Evolutionary conservation across 1,140 invertebrate genomes (phyloP).

Genomic region (Zaprionus vittiger): DNA sequence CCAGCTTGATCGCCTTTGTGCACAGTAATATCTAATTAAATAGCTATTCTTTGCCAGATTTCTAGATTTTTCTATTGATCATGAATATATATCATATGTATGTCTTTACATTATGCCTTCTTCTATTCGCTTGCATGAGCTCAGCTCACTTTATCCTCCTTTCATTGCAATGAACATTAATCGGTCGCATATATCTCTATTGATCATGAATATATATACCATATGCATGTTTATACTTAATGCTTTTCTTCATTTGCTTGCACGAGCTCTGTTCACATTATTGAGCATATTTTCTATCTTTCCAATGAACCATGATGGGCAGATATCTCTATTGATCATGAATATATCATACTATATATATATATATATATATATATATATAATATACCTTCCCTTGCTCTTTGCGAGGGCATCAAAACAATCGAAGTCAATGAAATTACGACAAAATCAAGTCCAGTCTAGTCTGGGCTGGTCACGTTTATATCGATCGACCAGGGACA

Average conservation of each 20-base stretch:
- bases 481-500: slow-evolving; percentile 21
- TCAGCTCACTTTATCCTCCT: too few relatives aligned
- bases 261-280: too few relatives aligned
- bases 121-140: too few relatives aligned
- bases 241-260: too few relatives aligned
- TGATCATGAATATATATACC: neutral
- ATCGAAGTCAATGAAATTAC: neutral
- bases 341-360: neutral
- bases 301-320: too few relatives aligned
- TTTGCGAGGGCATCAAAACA: neutral
- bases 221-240: neutral
- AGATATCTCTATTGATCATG: neutral
- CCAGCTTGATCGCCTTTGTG: too few relatives aligned
- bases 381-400: neutral
- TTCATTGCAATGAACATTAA: neutral
- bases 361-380: neutral
- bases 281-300: neutral
- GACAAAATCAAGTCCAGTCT: slow-evolving; percentile 3
- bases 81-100: neutral
- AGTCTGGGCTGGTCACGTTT: slow-evolving; percentile 19
- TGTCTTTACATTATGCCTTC: too few relatives aligned
- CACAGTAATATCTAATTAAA: too few relatives aligned
- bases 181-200: neutral
- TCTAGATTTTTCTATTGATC: neutral
- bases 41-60: too few relatives aligned